Evolutionary conservation across 2,888 invertebrate genomes (phyloP).

Genomic region (Ectobius pallidus): DNA sequence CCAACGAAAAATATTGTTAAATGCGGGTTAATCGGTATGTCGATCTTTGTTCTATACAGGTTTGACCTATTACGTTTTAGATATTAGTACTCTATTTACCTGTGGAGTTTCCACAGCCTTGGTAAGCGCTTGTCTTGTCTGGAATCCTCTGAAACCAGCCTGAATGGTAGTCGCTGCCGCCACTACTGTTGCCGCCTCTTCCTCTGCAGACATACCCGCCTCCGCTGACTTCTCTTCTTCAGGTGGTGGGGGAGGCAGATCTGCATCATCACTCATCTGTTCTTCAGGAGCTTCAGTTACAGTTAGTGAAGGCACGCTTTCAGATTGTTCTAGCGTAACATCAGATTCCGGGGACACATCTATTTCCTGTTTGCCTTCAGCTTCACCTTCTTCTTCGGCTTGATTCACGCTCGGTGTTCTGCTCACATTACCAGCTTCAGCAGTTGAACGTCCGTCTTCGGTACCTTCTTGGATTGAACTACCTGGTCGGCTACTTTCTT

Average conservation of each 20-base stretch:
- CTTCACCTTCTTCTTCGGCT: too few relatives aligned
- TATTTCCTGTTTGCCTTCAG: background rate
- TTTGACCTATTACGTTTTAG: too few relatives aligned
- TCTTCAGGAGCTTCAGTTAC: background rate
- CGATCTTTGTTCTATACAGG: too few relatives aligned
- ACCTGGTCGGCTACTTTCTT: background rate
- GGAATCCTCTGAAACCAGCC: constrained; percentile 43
- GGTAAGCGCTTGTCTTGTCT: constrained; percentile 41
- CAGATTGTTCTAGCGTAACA: background rate
- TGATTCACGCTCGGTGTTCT: background rate
- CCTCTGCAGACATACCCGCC: background rate
- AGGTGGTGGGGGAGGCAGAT: background rate
- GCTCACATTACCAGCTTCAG: background rate
- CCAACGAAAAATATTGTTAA: too few relatives aligned
- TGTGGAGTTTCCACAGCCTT: constrained; percentile 10
- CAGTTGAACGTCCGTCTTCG: background rate
- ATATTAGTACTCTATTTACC: background rate
- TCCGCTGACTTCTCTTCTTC: background rate
- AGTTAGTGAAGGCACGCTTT: background rate
- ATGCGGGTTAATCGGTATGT: too few relatives aligned
- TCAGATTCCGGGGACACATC: background rate
- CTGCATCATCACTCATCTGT: background rate
- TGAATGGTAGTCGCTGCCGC: constrained; percentile 44
- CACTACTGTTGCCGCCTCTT: background rate
- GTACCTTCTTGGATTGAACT: background rate